Percentiles rank a stretch among this genome's conserved stretches.
Evolutionary conservation across 2,113 vertebrate species (phyloP).

Genomic region (Perca fluviatilis): DNA sequence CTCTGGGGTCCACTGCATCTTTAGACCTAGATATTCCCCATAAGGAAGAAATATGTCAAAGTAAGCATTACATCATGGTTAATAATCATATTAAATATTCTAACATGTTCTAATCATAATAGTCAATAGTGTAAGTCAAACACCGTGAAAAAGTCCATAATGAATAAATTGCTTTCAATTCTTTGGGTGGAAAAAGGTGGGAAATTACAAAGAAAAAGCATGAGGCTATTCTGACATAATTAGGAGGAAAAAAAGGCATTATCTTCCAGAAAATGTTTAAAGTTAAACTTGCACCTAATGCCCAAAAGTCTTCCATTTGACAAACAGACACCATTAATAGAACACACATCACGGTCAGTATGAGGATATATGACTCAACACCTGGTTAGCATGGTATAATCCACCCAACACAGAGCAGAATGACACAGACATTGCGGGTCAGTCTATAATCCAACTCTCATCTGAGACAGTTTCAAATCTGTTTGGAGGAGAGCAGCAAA

Average conservation of each 20-base stretch:
- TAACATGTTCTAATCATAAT: neutral
- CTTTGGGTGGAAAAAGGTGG: neutral
- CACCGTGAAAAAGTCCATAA: neutral
- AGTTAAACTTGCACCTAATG: neutral
- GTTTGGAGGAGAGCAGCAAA: conserved; percentile 99
- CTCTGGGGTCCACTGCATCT: conserved; percentile 99
- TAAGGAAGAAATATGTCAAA: conserved; percentile 70
- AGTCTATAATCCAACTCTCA: conserved; percentile 99
- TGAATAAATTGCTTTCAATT: neutral
- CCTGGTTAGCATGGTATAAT: conserved; percentile 98
- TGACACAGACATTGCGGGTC: conserved; percentile 99
- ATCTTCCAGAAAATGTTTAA: neutral
- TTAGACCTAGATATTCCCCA: conserved; percentile 90
- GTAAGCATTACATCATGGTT: conserved; percentile 27
- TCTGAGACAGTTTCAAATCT: conserved; percentile 99
- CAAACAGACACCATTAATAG: conserved; percentile 88
- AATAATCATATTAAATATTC: conserved; percentile 17
- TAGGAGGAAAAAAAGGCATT: neutral
- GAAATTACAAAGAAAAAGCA: neutral
- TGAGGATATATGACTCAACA: conserved; percentile 92
- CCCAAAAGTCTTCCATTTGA: conserved; percentile 81
- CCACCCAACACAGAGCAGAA: conserved; percentile 94
- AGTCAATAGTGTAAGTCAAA: conserved; percentile 1
- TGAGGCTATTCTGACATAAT: neutral
- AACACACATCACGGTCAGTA: conserved; percentile 88